Evolutionary conservation across 2,113 vertebrate genomes (phyloP).

Genomic region (Hemicordylus capensis): DNA sequence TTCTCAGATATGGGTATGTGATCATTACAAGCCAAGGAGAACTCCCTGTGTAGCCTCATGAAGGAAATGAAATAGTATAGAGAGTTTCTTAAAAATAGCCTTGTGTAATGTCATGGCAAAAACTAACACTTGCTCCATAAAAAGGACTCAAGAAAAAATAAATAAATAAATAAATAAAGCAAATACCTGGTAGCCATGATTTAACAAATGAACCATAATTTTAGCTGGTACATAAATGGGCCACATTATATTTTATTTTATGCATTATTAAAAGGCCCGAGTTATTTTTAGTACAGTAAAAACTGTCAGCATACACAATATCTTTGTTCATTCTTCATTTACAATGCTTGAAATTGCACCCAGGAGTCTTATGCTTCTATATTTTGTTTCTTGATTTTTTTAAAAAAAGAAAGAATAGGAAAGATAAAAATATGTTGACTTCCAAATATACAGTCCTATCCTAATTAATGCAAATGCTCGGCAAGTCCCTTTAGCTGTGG

Average conservation of each 20-base stretch:
- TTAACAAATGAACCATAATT: neutral
- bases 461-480: conserved; percentile 15
- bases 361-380: neutral
- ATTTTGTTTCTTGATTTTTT: conserved; percentile 18
- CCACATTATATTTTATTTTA: neutral
- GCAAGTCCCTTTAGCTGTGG: neutral
- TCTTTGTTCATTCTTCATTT: neutral
- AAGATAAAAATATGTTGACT: neutral
- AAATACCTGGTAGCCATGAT: neutral
- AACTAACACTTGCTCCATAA: neutral
- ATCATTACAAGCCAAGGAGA: neutral
- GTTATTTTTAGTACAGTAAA: neutral
- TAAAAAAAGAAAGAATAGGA: neutral
- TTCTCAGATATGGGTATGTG: neutral
- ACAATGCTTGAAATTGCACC: neutral
- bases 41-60: neutral
- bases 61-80: neutral
- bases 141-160: neutral
- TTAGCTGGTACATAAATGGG: neutral
- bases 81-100: neutral
- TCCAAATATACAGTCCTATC: neutral
- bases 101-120: neutral
- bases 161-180: neutral
- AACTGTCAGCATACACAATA: neutral
- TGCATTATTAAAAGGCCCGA: neutral